Conservation (phyloP, 2,113 vertebrate genomes). For the Scomber scombrus region DNA sequence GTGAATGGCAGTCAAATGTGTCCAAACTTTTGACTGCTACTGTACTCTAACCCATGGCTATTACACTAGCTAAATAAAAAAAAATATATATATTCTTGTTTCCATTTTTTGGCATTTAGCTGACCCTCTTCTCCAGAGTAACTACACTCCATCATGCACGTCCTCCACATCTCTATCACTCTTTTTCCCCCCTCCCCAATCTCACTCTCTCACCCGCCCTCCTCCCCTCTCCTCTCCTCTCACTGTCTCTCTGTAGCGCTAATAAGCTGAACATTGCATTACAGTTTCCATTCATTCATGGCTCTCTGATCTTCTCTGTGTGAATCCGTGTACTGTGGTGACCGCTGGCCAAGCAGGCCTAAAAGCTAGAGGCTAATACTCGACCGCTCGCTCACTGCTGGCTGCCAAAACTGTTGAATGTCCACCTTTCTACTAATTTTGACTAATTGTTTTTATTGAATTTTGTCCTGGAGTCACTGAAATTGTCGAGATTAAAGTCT, state of each 20-base stretch:
- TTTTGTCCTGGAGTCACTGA: neutral
- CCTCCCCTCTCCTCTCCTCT: neutral
- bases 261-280: slow-evolving; percentile 77
- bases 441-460: neutral
- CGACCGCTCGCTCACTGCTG: slow-evolving; percentile 35
- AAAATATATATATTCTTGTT: neutral
- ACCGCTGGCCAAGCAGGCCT: slow-evolving; percentile 23
- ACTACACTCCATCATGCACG: slow-evolving; percentile 30
- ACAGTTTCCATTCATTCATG: slow-evolving; percentile 75
- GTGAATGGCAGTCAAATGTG: too few relatives aligned
- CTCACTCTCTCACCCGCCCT: slow-evolving; percentile 1
- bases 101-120: neutral
- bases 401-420: slow-evolving; percentile 47
- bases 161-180: slow-evolving; percentile 49
- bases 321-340: slow-evolving; percentile 48
- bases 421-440: slow-evolving; percentile 51
- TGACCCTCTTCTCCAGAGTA: neutral
- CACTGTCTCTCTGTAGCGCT: slow-evolving; percentile 35
- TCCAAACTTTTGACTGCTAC: too few relatives aligned
- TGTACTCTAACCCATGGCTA: neutral
- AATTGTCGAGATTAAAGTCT: slow-evolving; percentile 17
- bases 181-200: slow-evolving; percentile 4
- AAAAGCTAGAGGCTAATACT: slow-evolving; percentile 51
- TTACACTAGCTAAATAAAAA: neutral
- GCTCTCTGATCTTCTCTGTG: slow-evolving; percentile 68